Base-by-base conservation (phyloP, 2,797 vertebrate genomes). In the Octomys mimax region DNA sequence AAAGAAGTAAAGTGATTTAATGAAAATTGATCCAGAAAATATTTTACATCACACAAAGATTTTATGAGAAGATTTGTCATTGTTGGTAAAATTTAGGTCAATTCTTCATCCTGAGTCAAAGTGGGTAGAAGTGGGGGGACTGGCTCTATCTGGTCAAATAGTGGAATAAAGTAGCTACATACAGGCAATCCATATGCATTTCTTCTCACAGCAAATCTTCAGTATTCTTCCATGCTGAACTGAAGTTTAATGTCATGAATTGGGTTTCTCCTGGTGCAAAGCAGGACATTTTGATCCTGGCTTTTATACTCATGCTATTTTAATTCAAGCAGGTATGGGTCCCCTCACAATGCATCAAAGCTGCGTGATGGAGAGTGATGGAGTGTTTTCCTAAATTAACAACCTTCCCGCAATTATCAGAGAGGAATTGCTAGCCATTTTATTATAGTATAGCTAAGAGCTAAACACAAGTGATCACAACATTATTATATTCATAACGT, bases 1-100 rank as follows among this genome's bases (percentile, higher is more conserved):
- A 84, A 79, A 94, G 88, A 89, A 70, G 59, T 73, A 77, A 95
- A 79, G 59, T 36, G 5, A 88, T 62, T 86, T 85, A 79, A 83
- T 80, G 71, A 59, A 12, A 80, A 75, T 86, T 80, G 57, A 82
- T 49, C 33, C 73, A 93, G 86, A 96, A 94, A 95, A 82, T 66
- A 18, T 19, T 49, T 75, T 88, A 87, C 68, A 80, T 95, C 46
- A 28, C 75, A 87, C 80, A 84, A 94, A 93, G 52, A 71, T 46
- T 94, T 86, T 62, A 66, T 18, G 66, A 68, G 16, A n/a, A 19
- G 6, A n/a, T 68, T 68, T 68, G 33, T 84, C 36, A 39, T 12
- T 70, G 70, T 77, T 91, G 71, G 83, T 28, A 86, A 86, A 71
- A 91, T 81, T 42, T 87, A 70, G 39, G 36, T 62, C 36, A 71